Base-by-base conservation (phyloP, 2,888 invertebrate genomes). In the Stictocephala bisonia region DNA sequence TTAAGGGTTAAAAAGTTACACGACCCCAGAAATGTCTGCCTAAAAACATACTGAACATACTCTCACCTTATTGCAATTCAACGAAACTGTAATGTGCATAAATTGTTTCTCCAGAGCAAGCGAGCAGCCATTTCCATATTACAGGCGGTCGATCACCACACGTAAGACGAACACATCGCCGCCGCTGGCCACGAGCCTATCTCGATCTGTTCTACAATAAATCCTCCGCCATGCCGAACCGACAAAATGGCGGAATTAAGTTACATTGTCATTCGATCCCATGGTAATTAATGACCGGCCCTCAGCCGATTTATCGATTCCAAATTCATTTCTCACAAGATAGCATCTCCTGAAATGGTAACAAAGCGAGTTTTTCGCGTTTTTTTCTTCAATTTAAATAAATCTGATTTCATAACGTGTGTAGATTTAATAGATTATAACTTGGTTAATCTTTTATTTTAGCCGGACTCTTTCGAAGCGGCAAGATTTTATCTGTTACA, bases 171-270 rank as follows among this genome's bases (percentile, higher is more conserved):
- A 60, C 40, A 24, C 60, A 60, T 60, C 20, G 40, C 3, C 1
- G 40, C 35, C 60, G 1, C 40, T 6, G 60, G 35, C 22, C 11
- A 9, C 29, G 40, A 6, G 51, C 51, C 22, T 60, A 60, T 60
- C 60, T 60, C 15, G 60, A 60, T 60, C 31, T 15, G 35, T 60
- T 22, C 60, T 31, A 35, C n/a, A 18, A 26, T 26, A 31, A 56
- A 29, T 29, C 31, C 56, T 18, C 56, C 18, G 50, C 60, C 35
- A 27, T 27, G 15, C 29, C 60, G 18, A 60, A 60, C n/a, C n/a
- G n/a, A n/a, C 60, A 60, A 60, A 60, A 60, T 60, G 60, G 60
- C 60, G 60, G 60, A 60, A 60, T 60, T 60, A 40, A 60, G 60
- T 60, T 60, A 40, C 60, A 35, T 60, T 60, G 60, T 60, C 60